Conservation (phyloP, 2,797 vertebrate species). For the Rachycentron canadum region DNA sequence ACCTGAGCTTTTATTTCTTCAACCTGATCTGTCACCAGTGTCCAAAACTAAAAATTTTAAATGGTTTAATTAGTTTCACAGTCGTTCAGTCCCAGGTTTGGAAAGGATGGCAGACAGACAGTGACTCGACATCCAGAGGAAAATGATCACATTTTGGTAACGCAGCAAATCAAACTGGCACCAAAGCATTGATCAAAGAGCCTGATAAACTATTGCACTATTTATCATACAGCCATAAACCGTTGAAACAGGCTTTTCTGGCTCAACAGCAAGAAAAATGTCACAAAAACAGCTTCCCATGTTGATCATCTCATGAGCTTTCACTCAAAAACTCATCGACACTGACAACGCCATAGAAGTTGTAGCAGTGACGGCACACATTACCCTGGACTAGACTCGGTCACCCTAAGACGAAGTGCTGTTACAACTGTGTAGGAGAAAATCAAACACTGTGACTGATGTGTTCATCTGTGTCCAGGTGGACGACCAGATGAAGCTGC, state of each 20-base stretch:
- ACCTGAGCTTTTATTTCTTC: conserved; percentile 15
- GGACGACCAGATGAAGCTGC: conserved; percentile 99
- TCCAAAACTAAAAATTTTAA: not conserved
- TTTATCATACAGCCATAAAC: not conserved
- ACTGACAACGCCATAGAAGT: conserved; percentile 17
- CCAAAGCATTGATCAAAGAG: not conserved
- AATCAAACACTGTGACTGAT: conserved; percentile 22
- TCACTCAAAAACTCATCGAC: not conserved
- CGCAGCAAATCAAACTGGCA: too few relatives aligned
- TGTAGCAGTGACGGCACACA: conserved; percentile 7
- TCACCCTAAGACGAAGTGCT: conserved; percentile 14
- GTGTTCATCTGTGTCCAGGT: conserved; percentile 85
- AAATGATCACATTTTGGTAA: too few relatives aligned
- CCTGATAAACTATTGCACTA: not conserved
- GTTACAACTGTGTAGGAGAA: conserved; percentile 23
- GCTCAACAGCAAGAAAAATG: not conserved
- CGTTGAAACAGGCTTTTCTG: not conserved
- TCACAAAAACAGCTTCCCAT: not conserved
- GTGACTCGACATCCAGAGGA: not conserved
- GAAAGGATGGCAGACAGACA: too few relatives aligned
- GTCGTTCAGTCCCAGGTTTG: not conserved
- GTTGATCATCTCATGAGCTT: not conserved
- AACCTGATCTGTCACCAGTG: not conserved
- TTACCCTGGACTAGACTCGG: conserved; percentile 27
- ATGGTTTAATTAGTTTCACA: not conserved